Evolutionary conservation across 2,888 invertebrate species (phyloP).

Genomic region (Xanthorhoe designata): DNA sequence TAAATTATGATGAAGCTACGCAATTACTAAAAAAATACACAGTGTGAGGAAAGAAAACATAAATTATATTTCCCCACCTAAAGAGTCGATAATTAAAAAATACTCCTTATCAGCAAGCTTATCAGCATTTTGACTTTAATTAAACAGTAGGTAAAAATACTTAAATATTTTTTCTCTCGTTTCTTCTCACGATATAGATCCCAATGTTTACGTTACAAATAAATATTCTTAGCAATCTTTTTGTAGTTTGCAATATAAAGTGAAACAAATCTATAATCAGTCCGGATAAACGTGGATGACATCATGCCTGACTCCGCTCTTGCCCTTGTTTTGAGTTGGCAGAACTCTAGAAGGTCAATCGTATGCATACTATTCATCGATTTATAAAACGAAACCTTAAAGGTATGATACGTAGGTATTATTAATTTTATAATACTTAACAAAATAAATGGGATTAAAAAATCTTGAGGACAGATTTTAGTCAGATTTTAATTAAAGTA

Average conservation of each 20-base stretch:
- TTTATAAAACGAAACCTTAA: not conserved
- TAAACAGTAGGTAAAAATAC: not conserved
- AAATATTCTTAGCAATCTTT: not conserved
- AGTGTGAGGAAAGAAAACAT: no score
- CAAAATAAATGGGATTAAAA: not conserved
- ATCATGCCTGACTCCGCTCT: constrained; percentile 51
- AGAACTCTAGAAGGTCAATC: constrained; percentile 39
- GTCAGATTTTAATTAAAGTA: not conserved
- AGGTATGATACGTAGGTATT: not conserved
- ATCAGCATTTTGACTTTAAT: no score
- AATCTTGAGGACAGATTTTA: not conserved
- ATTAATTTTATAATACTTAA: not conserved
- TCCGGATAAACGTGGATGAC: constrained; percentile 48
- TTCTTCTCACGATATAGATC: not conserved
- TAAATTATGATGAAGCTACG: no score
- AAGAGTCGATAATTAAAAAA: no score
- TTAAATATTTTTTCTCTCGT: not conserved
- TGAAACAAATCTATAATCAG: constrained; percentile 5
- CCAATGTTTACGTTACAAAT: not conserved
- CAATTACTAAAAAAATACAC: no score
- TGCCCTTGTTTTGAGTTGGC: constrained; percentile 42
- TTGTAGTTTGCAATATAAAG: not conserved
- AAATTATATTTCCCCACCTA: no score
- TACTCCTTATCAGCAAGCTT: no score
- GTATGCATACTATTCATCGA: constrained; percentile 14